Base-by-base conservation (phyloP, 1,140 invertebrate species). In the Atta texana region DNA sequence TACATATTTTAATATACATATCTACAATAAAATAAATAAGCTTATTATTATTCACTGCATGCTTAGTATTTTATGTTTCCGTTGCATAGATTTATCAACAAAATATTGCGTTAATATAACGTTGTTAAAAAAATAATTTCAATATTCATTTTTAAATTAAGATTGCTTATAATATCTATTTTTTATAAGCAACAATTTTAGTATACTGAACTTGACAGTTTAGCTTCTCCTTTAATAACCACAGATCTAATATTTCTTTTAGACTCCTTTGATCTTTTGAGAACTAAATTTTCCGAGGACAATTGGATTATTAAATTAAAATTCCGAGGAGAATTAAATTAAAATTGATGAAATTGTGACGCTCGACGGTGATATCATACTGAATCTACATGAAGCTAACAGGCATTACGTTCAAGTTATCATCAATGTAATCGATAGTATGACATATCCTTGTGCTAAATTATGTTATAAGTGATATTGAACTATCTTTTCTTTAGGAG, bases 281-380 rank as follows among this genome's bases (percentile, higher is more conserved):
- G 2, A 69, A 53, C 14, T 44, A 57, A 69, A 44, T 81, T 34
- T n/a, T 55, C 2, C 10, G 14, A 44, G 16, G 34, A n/a, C 3
- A 53, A 61, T 34, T 31, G n/a, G n/a, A n/a, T 24, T 24, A 24
- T 24, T 24, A 24, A 24, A 24, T 24, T 24, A 24, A 24, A 24
- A 24, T 24, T 24, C 24, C 0, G 24, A 24, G 24, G 24, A 24
- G 24, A 2, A 24, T 66, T 64, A 31, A 66, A 51, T n/a, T 21
- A 78, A 53, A 81, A 14, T 12, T 31, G 16, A 81, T 81, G 18
- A 49, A 82, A 28, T 82, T 59, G n/a, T 21, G 7, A 66, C 18
- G 28, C 12, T 14, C 6, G 14, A 5, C n/a, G 28, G 7, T 57
- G 44, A 81, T 24, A 57, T 57, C 21, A 18, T 24, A 71, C 44